Evolutionary conservation across 1,140 invertebrate species (phyloP).

Genomic region (Acyrthosiphon pisum): DNA sequence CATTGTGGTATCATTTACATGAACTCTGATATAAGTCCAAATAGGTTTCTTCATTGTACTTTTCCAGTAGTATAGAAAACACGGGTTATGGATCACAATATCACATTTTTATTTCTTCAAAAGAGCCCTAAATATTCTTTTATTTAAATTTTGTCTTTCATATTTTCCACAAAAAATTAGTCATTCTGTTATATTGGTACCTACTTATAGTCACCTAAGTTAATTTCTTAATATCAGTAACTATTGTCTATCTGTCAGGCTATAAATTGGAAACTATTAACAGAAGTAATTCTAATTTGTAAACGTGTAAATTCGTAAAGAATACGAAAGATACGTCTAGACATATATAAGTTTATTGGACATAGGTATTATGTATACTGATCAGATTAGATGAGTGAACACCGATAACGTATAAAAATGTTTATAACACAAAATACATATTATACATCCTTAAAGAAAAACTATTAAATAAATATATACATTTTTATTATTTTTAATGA

Average conservation of each 20-base stretch:
- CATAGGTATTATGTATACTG: background rate
- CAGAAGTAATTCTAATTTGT: background rate
- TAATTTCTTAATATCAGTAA: background rate
- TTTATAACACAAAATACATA: background rate
- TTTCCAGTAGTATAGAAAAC: constrained; percentile 17
- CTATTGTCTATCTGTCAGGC: background rate
- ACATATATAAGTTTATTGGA: background rate
- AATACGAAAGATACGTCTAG: background rate
- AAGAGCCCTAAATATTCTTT: background rate
- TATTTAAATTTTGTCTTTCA: background rate
- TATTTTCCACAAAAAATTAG: background rate
- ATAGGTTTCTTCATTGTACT: constrained; percentile 39
- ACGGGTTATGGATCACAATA: background rate
- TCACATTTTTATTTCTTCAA: background rate
- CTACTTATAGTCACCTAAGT: background rate
- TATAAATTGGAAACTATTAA: background rate
- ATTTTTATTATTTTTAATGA: background rate
- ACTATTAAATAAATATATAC: background rate
- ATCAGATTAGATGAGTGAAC: background rate
- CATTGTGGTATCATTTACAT: constrained; percentile 52
- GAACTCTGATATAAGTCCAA: constrained; percentile 23
- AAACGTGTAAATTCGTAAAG: background rate
- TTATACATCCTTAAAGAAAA: background rate
- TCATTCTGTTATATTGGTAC: background rate
- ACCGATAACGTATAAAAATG: background rate